Percentiles rank a stretch among this genome's conserved stretches.
Conservation (phyloP, 2,888 invertebrate species). For the Drosophila austrosaltans region DNA sequence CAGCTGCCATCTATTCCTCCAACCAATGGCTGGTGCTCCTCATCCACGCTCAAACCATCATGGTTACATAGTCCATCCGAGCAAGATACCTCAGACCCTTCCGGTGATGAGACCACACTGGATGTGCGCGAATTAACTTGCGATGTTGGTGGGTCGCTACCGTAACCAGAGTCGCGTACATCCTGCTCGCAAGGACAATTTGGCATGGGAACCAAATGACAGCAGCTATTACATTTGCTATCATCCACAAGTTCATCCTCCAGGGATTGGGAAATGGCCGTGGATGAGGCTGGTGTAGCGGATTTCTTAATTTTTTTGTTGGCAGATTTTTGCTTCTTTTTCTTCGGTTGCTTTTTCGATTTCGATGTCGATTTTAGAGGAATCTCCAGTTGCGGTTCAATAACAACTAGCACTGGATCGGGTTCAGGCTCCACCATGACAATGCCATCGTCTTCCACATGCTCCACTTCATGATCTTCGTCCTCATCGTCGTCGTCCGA, state of each 20-base stretch:
- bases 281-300: constrained; percentile 6
- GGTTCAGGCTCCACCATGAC: constrained; percentile 53
- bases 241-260: constrained; percentile 44
- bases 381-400: background rate
- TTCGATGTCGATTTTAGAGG: constrained; percentile 64
- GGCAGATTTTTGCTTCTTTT: constrained; percentile 71
- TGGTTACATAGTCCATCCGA: constrained; percentile 93
- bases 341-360: constrained; percentile 73
- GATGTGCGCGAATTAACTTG: constrained; percentile 89
- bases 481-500: constrained; percentile 67
- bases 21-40: constrained; percentile 65
- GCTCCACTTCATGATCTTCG: constrained; percentile 72
- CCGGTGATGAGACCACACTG: constrained; percentile 92
- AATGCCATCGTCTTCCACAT: constrained; percentile 62
- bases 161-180: constrained; percentile 91
- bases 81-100: constrained; percentile 95
- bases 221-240: constrained; percentile 78
- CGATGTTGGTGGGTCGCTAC: constrained; percentile 87
- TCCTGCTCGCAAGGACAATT: constrained; percentile 85
- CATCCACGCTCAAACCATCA: constrained; percentile 83
- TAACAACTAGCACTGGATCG: constrained; percentile 26
- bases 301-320: constrained; percentile 52
- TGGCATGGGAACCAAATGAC: constrained; percentile 60
- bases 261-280: constrained; percentile 16
- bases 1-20: constrained; percentile 55